These are phyloP conservation scores for Phrynocephalus forsythii DNA, from an alignment of 2,797 vertebrate genomes.

Conservation along the genomic window DNA sequence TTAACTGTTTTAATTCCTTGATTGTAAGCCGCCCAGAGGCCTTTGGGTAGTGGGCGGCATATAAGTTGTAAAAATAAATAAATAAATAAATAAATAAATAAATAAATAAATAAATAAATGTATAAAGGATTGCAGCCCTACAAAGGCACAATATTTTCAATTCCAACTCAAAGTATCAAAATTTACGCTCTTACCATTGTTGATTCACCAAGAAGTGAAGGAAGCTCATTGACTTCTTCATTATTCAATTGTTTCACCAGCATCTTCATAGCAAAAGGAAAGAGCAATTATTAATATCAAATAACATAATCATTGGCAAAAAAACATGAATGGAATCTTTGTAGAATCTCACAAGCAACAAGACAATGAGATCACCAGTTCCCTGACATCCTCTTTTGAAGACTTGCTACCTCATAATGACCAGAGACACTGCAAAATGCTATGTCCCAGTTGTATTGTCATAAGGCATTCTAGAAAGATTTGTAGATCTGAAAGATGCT, in stretches of 20 bases:
- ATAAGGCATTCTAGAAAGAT: neutral
- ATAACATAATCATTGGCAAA: neutral
- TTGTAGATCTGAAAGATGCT: neutral
- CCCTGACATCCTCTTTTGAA: neutral
- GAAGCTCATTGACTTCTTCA: conserved; percentile 75
- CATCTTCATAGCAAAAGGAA: conserved; percentile 72
- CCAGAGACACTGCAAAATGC: neutral
- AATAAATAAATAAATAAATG: too few relatives aligned
- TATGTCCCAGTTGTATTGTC: neutral
- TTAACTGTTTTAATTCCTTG: too few relatives aligned
- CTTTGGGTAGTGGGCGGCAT: too few relatives aligned
- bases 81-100: too few relatives aligned
- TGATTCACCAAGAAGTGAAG: conserved; percentile 75
- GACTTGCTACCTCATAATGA: neutral
- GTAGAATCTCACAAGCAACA: neutral
- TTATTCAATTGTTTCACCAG: conserved; percentile 72
- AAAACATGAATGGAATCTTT: neutral
- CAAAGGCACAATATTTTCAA: neutral
- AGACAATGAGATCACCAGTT: neutral
- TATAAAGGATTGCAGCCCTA: neutral
- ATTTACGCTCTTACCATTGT: conserved; percentile 71
- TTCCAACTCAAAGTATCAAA: neutral
- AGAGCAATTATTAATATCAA: neutral
- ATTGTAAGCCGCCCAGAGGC: too few relatives aligned
- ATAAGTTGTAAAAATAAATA: too few relatives aligned